phyloP scores from a whole-genome alignment of 1,140 invertebrate genomes.

The Scaptomyza montana region DNA sequence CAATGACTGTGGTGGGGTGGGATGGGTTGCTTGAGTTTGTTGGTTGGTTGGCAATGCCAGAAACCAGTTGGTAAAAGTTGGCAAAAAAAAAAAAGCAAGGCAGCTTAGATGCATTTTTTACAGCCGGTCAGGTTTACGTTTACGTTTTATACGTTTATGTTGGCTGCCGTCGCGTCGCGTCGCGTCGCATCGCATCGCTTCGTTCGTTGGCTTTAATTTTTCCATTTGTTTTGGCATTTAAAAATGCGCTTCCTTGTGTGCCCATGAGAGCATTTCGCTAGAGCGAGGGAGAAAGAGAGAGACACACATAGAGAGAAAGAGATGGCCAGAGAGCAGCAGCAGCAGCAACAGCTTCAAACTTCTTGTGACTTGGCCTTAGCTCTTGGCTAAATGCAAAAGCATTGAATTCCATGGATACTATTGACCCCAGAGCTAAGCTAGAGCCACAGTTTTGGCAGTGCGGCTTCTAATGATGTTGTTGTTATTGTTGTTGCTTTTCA shows the following conservation, averaged over 20 bases:
- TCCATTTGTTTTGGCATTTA: slow-evolving; percentile 82
- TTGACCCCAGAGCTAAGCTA: slow-evolving; percentile 62
- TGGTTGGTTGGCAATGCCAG: slow-evolving; percentile 48
- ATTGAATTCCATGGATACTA: slow-evolving; percentile 81
- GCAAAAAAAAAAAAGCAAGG: slow-evolving; percentile 67
- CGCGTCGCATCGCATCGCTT: slow-evolving; percentile 17
- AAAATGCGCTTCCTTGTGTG: slow-evolving; percentile 78
- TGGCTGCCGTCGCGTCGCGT: slow-evolving; percentile 22
- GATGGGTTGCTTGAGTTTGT: neutral
- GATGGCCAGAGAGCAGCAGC: neutral
- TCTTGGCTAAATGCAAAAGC: slow-evolving; percentile 61
- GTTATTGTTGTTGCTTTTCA: slow-evolving; percentile 32
- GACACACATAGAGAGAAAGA: slow-evolving; percentile 15
- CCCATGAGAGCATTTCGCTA: slow-evolving; percentile 37
- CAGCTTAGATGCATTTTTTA: slow-evolving; percentile 80
- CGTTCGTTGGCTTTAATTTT: slow-evolving; percentile 81
- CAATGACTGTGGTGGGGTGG: slow-evolving; percentile 1
- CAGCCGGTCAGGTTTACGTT: slow-evolving; percentile 40
- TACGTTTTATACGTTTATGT: slow-evolving; percentile 21
- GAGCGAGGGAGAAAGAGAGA: slow-evolving; percentile 1
- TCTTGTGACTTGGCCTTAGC: slow-evolving; percentile 56
- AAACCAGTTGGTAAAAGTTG: slow-evolving; percentile 80
- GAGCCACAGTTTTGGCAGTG: slow-evolving; percentile 47
- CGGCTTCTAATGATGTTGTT: slow-evolving; percentile 67
- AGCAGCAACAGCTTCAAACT: slow-evolving; percentile 22